A percentile compares a stretch with the other conserved stretches of the same genome.
Evolutionary conservation across 2,888 invertebrate species (phyloP).

Genomic region (Ormyrus thymus): DNA sequence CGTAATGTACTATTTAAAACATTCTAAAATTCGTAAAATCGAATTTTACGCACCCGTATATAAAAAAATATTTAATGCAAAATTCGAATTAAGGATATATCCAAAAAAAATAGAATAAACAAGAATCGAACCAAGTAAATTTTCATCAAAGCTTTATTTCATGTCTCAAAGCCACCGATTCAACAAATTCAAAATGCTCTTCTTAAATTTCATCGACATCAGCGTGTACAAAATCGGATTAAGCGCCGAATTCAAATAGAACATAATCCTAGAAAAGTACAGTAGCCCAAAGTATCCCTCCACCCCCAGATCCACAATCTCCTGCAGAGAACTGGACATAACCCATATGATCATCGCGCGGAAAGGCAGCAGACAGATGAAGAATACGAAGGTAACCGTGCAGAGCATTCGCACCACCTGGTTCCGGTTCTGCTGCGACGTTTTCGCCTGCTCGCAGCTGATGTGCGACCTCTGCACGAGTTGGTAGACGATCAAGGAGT

Average conservation of each 20-base stretch:
- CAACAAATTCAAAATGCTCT: constrained; percentile 78
- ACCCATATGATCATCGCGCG: constrained; percentile 92
- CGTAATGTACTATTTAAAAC: no score
- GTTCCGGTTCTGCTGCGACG: constrained; percentile 84
- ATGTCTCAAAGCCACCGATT: neutral
- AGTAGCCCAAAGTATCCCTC: constrained; percentile 89
- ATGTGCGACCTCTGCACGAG: constrained; percentile 87
- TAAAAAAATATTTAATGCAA: no score
- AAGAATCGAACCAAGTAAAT: no score
- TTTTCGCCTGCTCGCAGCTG: constrained; percentile 79
- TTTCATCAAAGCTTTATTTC: no score
- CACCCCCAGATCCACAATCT: constrained; percentile 81
- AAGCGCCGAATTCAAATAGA: constrained; percentile 92
- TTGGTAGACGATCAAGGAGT: constrained; percentile 90
- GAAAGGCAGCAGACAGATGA: constrained; percentile 92
- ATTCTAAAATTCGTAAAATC: no score
- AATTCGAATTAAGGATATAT: no score
- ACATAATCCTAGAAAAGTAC: constrained; percentile 90
- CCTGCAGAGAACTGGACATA: constrained; percentile 85
- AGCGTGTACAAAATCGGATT: constrained; percentile 94
- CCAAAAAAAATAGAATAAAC: no score
- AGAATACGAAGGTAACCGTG: constrained; percentile 92
- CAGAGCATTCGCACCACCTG: constrained; percentile 92
- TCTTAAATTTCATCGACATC: constrained; percentile 93
- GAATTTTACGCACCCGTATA: no score